A percentile compares a stretch with the other conserved stretches of the same genome.
Evolutionary conservation across 2,113 vertebrate genomes (phyloP).

Genomic region (Phodopus roborovskii): DNA sequence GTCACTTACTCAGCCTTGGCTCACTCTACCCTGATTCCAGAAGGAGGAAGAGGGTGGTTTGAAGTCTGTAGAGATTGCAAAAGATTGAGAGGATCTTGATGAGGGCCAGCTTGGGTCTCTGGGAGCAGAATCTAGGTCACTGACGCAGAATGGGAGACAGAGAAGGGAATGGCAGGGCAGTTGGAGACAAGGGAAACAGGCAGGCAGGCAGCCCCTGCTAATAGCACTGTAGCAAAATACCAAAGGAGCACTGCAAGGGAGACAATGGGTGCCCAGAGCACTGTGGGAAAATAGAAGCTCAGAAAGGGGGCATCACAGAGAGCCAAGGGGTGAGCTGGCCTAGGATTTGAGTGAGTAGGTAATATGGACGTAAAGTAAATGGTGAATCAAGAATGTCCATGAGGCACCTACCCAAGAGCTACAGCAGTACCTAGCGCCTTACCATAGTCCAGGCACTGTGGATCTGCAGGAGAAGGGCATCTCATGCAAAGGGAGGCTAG

Average conservation of each 20-base stretch:
- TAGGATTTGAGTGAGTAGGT: neutral
- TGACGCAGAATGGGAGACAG: neutral
- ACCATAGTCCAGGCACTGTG: fast-evolving
- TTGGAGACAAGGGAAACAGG: too few relatives aligned
- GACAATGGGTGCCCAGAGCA: too few relatives aligned
- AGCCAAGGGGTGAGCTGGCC: neutral
- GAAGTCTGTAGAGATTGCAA: fast-evolving
- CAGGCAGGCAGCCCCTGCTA: neutral
- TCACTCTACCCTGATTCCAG: neutral
- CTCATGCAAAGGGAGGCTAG: fast-evolving
- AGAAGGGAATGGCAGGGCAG: neutral
- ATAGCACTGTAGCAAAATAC: neutral
- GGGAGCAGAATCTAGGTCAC: neutral
- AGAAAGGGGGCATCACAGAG: neutral
- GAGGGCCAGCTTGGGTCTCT: fast-evolving
- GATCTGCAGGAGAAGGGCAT: neutral
- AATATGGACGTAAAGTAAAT: neutral
- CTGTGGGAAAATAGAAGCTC: neutral
- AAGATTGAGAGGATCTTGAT: neutral
- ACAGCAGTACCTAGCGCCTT: neutral
- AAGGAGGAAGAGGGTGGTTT: neutral
- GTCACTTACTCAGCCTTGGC: neutral
- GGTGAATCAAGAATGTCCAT: neutral
- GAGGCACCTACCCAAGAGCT: neutral
- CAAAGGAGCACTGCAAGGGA: too few relatives aligned